phyloP scores from a whole-genome alignment of 2,888 invertebrate species.

The Deroplatys truncata region DNA sequence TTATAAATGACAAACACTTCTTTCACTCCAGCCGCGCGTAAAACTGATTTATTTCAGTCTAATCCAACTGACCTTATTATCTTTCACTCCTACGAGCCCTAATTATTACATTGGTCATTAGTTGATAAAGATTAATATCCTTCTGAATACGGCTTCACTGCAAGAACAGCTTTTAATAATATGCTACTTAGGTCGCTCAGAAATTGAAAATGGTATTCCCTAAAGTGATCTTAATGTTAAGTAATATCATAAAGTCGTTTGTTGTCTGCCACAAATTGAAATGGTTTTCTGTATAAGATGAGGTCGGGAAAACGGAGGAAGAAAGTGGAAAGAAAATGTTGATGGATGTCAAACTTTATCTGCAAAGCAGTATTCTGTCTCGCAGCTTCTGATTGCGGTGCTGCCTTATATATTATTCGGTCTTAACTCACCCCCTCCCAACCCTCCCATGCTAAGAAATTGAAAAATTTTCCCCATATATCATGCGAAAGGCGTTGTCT shows the following conservation, averaged over 20 bases:
- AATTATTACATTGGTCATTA: too few species aligned
- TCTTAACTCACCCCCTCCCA: background rate
- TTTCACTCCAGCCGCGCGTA: too few species aligned
- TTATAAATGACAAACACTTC: too few species aligned
- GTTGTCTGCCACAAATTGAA: conserved; percentile 3
- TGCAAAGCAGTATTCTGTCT: conserved; percentile 10
- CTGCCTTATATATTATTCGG: conserved; percentile 2
- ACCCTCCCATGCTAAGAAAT: background rate
- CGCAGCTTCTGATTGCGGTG: conserved; percentile 4
- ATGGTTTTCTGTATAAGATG: conserved; percentile 3
- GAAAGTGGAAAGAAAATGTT: conserved; percentile 6
- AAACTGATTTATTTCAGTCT: too few species aligned
- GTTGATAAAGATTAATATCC: too few species aligned
- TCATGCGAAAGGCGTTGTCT: conserved; percentile 8
- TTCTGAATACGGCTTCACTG: background rate
- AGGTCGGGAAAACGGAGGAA: background rate
- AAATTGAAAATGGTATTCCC: background rate
- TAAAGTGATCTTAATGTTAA: background rate
- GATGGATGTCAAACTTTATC: conserved; percentile 17
- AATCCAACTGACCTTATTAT: too few species aligned
- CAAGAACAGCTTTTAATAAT: background rate
- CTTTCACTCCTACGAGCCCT: too few species aligned
- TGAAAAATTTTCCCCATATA: conserved; percentile 9
- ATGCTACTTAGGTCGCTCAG: background rate
- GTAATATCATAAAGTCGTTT: background rate